Evolutionary conservation across 2,888 invertebrate species (phyloP), one percentile per base, ranked within the genome.

Genomic region (Blera fallax): DNA sequence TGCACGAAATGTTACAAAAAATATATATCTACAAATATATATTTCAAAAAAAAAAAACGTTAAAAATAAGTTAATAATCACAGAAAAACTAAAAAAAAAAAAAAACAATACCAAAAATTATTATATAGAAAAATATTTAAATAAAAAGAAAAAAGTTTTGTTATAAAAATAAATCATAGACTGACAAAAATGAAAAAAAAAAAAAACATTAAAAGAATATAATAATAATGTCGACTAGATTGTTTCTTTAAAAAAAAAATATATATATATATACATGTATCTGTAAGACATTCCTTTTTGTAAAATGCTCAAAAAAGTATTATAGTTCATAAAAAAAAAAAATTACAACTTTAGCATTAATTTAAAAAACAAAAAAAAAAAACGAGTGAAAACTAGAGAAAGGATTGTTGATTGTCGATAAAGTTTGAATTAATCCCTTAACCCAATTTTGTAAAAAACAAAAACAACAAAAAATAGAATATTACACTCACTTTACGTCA

Each of bases 181-280:
- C 83, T 84, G 85, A 82, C 72, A 76, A 82, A 70, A 87, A 79
- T 67, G 67, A 18, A 21, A 37, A 76, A 77, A 70, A 79, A 74
- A 69, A 82, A 78, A 40, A 50, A 43, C 29, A 24, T 24, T 24
- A 24, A 40, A 64, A 72, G 29, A 79, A 84, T 79, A 83, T 65
- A 43, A 21, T 62, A 45, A 54, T 74, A 37, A 80, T 85, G 72
- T 84, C 76, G 79, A 77, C 64, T 80, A 72, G 78, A 77, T 80
- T 88, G 87, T 87, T 87, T 88, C 87, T 87, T 88, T 70, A 88
- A 81, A 58, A 67, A 76, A 56, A 76, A 34, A 40, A 65, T 72
- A 29, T 43, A 64, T 34, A 69, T 37, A 65, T 45, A 79, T 34
- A 76, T 64, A 72, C n/a, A 34, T 50, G 14, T 62, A 54, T 14